Evolutionary conservation across 2,797 vertebrate species (phyloP).

Genomic region (Calcarius lapponicus): DNA sequence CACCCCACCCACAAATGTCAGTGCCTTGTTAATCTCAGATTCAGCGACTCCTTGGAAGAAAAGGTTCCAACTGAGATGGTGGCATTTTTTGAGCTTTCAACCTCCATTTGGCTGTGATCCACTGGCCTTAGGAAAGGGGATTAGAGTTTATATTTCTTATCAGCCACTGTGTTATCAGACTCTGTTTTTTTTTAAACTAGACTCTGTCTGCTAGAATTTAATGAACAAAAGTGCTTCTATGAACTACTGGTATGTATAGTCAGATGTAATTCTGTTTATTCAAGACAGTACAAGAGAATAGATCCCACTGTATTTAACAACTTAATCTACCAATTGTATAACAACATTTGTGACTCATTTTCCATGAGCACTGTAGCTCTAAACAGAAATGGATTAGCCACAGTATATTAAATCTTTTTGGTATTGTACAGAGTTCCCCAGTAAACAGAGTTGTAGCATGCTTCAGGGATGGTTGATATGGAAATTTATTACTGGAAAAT

Average conservation of each 20-base stretch:
- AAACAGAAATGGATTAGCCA: slow-evolving; percentile 29
- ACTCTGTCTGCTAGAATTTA: slow-evolving; percentile 56
- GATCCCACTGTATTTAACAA: slow-evolving; percentile 31
- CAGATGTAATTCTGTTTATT: slow-evolving; percentile 46
- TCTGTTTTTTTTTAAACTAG: slow-evolving; percentile 49
- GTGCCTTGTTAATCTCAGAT: slow-evolving; percentile 13
- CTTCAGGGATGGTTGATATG: neutral
- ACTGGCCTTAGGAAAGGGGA: slow-evolving; percentile 40
- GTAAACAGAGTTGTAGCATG: neutral
- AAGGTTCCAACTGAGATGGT: slow-evolving; percentile 36
- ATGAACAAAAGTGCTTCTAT: slow-evolving; percentile 64
- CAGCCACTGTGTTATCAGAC: slow-evolving; percentile 18
- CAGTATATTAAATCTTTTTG: neutral
- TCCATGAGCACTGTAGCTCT: neutral
- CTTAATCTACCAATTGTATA: slow-evolving; percentile 38
- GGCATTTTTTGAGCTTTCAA: slow-evolving; percentile 46
- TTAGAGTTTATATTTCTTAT: slow-evolving; percentile 63
- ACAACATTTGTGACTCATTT: slow-evolving; percentile 43
- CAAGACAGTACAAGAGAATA: slow-evolving; percentile 41
- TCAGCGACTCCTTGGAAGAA: neutral
- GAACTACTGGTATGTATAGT: slow-evolving; percentile 47
- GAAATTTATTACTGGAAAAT: slow-evolving; percentile 18
- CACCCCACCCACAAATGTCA: neutral
- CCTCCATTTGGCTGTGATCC: slow-evolving; percentile 56
- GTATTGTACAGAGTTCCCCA: neutral